Evolutionary conservation across 2,113 vertebrate genomes (phyloP).

Genomic region (Nansenia antarctica): DNA sequence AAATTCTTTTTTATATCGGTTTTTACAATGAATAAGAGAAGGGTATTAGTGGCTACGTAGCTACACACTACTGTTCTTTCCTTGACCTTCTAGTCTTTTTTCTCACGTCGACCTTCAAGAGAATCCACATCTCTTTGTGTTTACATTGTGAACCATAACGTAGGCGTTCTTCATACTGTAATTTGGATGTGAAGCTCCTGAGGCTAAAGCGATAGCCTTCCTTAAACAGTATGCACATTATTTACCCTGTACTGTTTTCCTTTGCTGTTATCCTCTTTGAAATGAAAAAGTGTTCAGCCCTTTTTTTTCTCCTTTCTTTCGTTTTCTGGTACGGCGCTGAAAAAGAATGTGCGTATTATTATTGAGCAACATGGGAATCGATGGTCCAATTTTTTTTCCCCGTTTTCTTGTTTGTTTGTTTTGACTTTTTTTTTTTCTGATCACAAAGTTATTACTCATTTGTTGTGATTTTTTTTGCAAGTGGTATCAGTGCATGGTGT

Average conservation of each 20-base stretch:
- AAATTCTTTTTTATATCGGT: background rate
- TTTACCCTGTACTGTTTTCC: background rate
- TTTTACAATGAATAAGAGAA: background rate
- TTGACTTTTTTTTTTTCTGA: background rate
- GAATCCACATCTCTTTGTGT: constrained; percentile 10
- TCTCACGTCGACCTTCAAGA: too few relatives aligned
- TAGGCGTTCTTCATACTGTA: constrained; percentile 14
- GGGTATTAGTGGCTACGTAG: background rate
- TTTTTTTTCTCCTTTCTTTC: too few relatives aligned
- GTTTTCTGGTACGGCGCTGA: background rate
- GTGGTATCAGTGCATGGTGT: constrained; percentile 11
- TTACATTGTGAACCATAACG: constrained; percentile 15
- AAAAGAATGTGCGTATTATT: constrained; percentile 17
- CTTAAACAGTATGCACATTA: constrained; percentile 27
- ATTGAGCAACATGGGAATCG: constrained; percentile 50
- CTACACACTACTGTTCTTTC: constrained; percentile 18
- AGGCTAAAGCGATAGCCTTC: background rate
- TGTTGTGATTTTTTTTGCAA: background rate
- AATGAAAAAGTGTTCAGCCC: background rate
- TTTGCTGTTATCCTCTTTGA: constrained; percentile 9
- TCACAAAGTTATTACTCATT: background rate
- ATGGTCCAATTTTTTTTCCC: constrained; percentile 24
- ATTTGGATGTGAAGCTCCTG: background rate
- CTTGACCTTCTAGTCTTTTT: constrained; percentile 13
- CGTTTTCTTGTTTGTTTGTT: constrained; percentile 21